Base-by-base conservation (phyloP, 2,113 vertebrate genomes). In the Epinephelus moara region DNA sequence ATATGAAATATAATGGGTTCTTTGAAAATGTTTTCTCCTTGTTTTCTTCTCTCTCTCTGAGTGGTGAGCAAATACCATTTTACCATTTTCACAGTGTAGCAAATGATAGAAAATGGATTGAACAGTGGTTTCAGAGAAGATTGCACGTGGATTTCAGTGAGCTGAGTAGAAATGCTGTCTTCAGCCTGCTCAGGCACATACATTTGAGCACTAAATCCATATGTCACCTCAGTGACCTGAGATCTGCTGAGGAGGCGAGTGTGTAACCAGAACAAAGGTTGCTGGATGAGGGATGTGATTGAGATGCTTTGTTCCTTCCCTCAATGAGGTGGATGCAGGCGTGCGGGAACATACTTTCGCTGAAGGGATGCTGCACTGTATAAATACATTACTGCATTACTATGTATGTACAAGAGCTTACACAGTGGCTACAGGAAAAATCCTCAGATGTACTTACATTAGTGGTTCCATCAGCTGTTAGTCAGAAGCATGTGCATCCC, bases 151-250 rank as follows among this genome's bases (percentile, higher is more conserved):
- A 74, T 57, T 30, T 25, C 40, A 50, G 33, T 18, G 3, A 40
- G 71, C 75, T 27, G 59, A 42, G 53, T 45, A 55, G 14, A 69
- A 21, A 37, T 6, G 53, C 37, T 70, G 50, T 40, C 60, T 30
- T 18, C 33, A 42, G 56, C 19, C 25, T 13, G 2, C 14, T 23
- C 49, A 74, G n/a, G 70, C 42, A 4, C 25, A 57, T 82, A n/a
- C 19, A 61, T 77, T 19, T 50, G 18, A 68, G 50, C 62, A n/a
- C 62, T 74, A 56, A 84, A 80, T 89, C 21, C 61, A 59, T 49
- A 17, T 27, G 55, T 75, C 52, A 66, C 47, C 62, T 9, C 30
- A 18, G 21, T 50, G 68, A 64, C 78, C 71, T 0, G 1, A 63
- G 70, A 76, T 47, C 50, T 70, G 56, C 55, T 52, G 49, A 56